These are phyloP conservation scores for Anhinga anhinga DNA, from an alignment of 2,113 vertebrate species.

Conservation along the genomic window DNA sequence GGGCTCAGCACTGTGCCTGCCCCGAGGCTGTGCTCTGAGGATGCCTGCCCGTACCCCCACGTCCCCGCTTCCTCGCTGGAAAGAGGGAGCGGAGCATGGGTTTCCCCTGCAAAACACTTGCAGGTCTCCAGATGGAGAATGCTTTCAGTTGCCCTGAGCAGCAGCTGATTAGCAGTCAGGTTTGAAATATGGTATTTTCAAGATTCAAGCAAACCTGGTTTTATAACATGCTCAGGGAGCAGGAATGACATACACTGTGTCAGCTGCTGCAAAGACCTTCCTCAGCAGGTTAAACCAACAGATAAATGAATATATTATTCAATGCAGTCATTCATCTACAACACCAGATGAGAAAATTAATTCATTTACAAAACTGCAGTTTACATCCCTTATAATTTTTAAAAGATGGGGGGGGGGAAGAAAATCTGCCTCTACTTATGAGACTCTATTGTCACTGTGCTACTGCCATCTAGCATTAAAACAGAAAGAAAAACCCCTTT, in stretches of 20 bases:
- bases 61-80: fast-evolving
- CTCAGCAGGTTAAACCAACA: background rate
- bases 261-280: background rate
- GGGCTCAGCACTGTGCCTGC: background rate
- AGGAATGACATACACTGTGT: background rate
- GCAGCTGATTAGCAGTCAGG: background rate
- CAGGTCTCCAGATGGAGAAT: background rate
- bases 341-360: background rate
- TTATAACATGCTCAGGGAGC: background rate
- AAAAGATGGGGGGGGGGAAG: background rate
- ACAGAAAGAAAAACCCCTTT: background rate
- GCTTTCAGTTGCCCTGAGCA: background rate
- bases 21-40: background rate
- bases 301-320: background rate
- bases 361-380: background rate
- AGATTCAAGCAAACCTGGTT: background rate
- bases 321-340: background rate
- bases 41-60: fast-evolving
- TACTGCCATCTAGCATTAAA: background rate
- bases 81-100: background rate
- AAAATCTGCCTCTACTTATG: background rate
- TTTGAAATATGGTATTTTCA: background rate
- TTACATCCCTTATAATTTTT: background rate
- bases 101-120: background rate
- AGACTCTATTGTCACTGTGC: background rate